Conservation (phyloP, 2,888 invertebrate species). For the Dorcus hopei region DNA sequence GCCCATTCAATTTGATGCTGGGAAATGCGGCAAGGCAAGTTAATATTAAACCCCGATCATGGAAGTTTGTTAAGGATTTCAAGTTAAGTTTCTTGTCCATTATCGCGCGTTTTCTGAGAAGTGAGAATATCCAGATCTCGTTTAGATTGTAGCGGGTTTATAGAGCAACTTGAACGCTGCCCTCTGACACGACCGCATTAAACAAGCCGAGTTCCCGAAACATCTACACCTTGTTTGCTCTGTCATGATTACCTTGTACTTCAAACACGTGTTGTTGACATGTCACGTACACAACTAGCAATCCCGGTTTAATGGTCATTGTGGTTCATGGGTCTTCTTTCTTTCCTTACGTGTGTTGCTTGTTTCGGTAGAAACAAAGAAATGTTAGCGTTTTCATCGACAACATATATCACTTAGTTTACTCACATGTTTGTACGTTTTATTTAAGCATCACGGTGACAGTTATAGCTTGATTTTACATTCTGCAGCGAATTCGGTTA, state of each 20-base stretch:
- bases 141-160: slow-evolving; percentile 27
- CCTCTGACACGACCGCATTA: slow-evolving; percentile 26
- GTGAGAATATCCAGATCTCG: slow-evolving; percentile 27
- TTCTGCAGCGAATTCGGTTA: too few relatives aligned
- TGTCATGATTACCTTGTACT: slow-evolving; percentile 26
- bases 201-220: slow-evolving; percentile 25
- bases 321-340: slow-evolving; percentile 1
- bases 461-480: too few relatives aligned
- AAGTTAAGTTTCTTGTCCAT: slow-evolving; percentile 2
- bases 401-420: too few relatives aligned
- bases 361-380: background rate
- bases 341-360: background rate
- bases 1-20: too few relatives aligned
- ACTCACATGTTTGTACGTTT: too few relatives aligned
- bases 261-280: slow-evolving; percentile 30
- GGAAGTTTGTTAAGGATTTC: background rate
- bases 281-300: slow-evolving; percentile 28
- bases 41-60: background rate
- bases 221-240: slow-evolving; percentile 30
- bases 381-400: background rate
- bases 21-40: background rate
- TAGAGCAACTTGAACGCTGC: slow-evolving; percentile 23
- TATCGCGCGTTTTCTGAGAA: slow-evolving; percentile 21
- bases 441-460: too few relatives aligned
- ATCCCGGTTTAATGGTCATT: slow-evolving; percentile 8